These are phyloP conservation scores for Podarcis raffonei DNA, from an alignment of 2,113 vertebrate species.

Conservation along the genomic window DNA sequence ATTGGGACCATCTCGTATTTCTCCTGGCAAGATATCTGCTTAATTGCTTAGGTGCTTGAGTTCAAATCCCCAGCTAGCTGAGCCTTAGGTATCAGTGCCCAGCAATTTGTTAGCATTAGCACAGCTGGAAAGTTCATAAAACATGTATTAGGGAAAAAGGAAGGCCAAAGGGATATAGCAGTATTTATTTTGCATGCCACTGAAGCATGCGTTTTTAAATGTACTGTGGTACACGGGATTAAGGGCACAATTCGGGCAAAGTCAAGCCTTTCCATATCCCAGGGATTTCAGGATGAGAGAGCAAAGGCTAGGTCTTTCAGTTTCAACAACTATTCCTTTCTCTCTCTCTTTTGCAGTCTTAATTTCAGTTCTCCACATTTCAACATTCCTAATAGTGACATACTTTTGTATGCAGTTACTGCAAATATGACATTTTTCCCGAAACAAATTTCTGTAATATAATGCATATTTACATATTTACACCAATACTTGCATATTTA, in stretches of 20 bases:
- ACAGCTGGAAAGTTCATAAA: conserved; percentile 21
- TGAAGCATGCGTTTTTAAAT: not conserved
- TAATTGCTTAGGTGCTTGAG: conserved; percentile 39
- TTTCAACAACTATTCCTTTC: no score
- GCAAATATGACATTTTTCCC: no score
- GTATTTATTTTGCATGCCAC: not conserved
- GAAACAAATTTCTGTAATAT: no score
- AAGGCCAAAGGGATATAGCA: not conserved
- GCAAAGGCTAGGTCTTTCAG: no score
- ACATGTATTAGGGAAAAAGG: conserved; percentile 14
- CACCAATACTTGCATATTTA: no score
- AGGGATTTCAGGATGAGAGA: not conserved
- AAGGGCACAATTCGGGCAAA: not conserved
- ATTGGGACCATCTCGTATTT: conserved; percentile 41
- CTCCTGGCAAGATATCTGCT: conserved; percentile 17
- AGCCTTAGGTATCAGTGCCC: conserved; percentile 34
- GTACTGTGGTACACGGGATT: not conserved
- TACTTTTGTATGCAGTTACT: no score
- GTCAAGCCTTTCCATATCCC: not conserved
- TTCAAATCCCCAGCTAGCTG: not conserved
- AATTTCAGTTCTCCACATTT: no score
- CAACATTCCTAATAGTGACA: no score
- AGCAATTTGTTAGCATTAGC: conserved; percentile 41
- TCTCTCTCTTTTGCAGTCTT: no score
- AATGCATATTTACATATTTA: no score